Evolutionary conservation across 1,140 invertebrate species (phyloP).

Genomic region (Copidosoma floridanum): DNA sequence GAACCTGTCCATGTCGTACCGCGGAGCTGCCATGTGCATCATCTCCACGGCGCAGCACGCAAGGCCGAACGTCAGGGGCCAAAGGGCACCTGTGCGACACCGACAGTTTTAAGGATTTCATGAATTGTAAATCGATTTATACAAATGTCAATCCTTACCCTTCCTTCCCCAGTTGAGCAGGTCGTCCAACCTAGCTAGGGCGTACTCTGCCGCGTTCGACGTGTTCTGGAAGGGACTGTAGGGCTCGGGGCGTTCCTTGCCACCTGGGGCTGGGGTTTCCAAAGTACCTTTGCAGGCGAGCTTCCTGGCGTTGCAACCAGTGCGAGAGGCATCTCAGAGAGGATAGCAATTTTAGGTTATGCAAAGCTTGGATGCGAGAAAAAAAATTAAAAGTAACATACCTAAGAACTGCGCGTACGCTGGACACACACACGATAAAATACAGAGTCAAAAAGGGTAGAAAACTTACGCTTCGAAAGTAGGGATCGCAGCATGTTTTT

Average conservation of each 20-base stretch:
- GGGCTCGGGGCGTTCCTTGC: conserved; percentile 48
- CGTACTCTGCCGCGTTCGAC: conserved; percentile 71
- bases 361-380: too few relatives aligned
- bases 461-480: too few relatives aligned
- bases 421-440: too few relatives aligned
- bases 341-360: too few relatives aligned
- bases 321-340: too few relatives aligned
- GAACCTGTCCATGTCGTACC: conserved; percentile 91
- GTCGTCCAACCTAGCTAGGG: conserved; percentile 84
- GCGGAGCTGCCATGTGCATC: conserved; percentile 76
- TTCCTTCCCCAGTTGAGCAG: conserved; percentile 93
- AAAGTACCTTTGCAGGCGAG: too few relatives aligned
- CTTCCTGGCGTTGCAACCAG: too few relatives aligned
- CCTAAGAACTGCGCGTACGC: too few relatives aligned
- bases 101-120: conserved; percentile 51
- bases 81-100: too few relatives aligned
- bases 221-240: conserved; percentile 79
- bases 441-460: too few relatives aligned
- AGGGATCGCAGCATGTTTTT: too few relatives aligned
- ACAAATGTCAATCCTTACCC: conserved; percentile 41
- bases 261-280: conserved; percentile 23
- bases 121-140: neutral
- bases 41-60: conserved; percentile 96
- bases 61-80: conserved; percentile 91
- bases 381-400: too few relatives aligned